These are phyloP conservation scores for Coptodon bakossiorum DNA, from an alignment of 2,113 vertebrate genomes.

Conservation along the genomic window DNA sequence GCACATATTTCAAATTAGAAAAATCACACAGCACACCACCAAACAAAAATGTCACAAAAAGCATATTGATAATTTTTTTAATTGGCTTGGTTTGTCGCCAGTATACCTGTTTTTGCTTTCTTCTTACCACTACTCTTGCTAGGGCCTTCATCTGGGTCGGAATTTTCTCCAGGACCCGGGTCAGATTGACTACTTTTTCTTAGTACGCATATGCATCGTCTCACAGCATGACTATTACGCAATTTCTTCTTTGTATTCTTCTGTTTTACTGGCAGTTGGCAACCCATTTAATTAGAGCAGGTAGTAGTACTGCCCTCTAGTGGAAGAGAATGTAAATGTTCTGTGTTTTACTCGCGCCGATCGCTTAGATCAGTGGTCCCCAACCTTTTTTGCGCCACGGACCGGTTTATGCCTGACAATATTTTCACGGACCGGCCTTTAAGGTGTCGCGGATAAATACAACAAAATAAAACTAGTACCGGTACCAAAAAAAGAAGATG, in stretches of 20 bases:
- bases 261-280: not conserved
- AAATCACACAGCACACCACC: not conserved
- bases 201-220: not conserved
- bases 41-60: not conserved
- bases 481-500: no score
- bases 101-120: not conserved
- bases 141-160: not conserved
- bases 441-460: no score
- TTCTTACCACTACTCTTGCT: not conserved
- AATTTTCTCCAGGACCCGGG: not conserved
- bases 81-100: not conserved
- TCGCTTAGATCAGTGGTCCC: not conserved
- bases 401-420: no score
- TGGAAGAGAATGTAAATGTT: not conserved
- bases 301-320: not conserved
- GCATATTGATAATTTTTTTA: not conserved
- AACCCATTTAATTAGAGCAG: not conserved
- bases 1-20: not conserved
- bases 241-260: not conserved
- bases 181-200: not conserved
- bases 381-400: no score
- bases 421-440: no score
- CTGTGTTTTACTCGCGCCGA: rapidly evolving
- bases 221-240: not conserved
- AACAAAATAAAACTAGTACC: no score